These are phyloP conservation scores for Lottia scabra DNA, from an alignment of 2,888 invertebrate species.

Conservation along the genomic window DNA sequence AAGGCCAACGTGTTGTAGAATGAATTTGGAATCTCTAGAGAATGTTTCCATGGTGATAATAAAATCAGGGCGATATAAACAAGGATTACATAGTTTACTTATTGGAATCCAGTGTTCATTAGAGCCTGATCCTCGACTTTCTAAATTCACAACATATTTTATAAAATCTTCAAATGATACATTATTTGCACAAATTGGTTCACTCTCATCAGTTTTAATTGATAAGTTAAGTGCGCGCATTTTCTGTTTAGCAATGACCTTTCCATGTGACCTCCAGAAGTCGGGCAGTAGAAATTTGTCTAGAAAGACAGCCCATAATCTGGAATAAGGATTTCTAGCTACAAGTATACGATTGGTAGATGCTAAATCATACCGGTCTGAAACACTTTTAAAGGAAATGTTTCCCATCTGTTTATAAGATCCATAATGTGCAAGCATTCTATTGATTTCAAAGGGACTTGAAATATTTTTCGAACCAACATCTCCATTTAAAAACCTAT, in stretches of 20 bases:
- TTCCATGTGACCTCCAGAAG: slow-evolving; percentile 20
- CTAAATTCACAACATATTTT: not conserved
- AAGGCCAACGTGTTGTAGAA: not conserved
- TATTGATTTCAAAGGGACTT: not conserved
- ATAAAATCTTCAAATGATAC: not conserved
- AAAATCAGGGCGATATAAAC: slow-evolving; percentile 7
- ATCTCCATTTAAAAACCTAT: not conserved
- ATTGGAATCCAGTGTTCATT: slow-evolving; percentile 18
- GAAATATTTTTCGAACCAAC: not conserved
- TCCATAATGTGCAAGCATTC: not conserved
- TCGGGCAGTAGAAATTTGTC: slow-evolving; percentile 34
- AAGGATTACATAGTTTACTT: slow-evolving; percentile 16
- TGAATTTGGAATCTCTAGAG: slow-evolving; percentile 6
- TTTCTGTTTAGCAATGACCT: not conserved
- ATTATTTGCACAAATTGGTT: not conserved
- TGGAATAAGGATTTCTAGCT: slow-evolving; percentile 28
- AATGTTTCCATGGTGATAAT: slow-evolving; percentile 19
- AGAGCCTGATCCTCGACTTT: not conserved
- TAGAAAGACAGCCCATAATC: slow-evolving; percentile 32
- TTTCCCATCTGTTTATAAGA: not conserved
- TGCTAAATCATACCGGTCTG: not conserved
- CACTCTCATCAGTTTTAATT: not conserved
- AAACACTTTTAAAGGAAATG: not conserved
- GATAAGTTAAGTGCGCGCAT: not conserved
- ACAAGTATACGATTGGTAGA: slow-evolving; percentile 21